Evolutionary conservation across 2,888 invertebrate species (phyloP).

Genomic region (Cheilosia pagana): DNA sequence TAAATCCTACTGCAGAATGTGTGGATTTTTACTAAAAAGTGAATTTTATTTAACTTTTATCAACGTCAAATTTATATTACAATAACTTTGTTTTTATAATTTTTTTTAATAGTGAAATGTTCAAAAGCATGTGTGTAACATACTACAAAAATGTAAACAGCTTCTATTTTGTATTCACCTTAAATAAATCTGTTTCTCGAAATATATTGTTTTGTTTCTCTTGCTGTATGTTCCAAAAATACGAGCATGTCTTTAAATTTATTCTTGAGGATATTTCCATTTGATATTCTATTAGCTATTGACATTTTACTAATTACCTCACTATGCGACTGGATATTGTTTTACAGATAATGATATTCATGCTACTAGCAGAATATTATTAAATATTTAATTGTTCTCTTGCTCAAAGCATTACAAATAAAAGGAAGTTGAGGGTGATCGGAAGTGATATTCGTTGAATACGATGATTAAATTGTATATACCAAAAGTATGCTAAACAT

Average conservation of each 20-base stretch:
- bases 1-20: constrained; percentile 45
- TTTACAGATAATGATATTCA: neutral
- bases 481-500: constrained; percentile 41
- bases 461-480: constrained; percentile 16
- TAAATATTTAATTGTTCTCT: neutral
- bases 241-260: no score
- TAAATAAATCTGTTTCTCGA: constrained; percentile 3
- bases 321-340: neutral
- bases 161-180: constrained; percentile 5
- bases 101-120: constrained; percentile 40
- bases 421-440: constrained; percentile 2
- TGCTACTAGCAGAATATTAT: neutral
- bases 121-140: constrained; percentile 37
- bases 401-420: neutral
- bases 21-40: constrained; percentile 59
- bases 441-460: constrained; percentile 54
- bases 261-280: neutral
- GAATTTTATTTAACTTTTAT: constrained; percentile 49
- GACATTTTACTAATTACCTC: neutral
- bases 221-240: no score
- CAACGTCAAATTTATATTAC: constrained; percentile 58
- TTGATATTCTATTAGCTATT: neutral
- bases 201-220: no score
- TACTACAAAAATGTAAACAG: constrained; percentile 2
- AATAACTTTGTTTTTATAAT: constrained; percentile 45